A percentile compares a stretch with the other conserved stretches of the same genome.
Conservation (phyloP, 1,140 invertebrate genomes). For the Papilio aristodemus region DNA sequence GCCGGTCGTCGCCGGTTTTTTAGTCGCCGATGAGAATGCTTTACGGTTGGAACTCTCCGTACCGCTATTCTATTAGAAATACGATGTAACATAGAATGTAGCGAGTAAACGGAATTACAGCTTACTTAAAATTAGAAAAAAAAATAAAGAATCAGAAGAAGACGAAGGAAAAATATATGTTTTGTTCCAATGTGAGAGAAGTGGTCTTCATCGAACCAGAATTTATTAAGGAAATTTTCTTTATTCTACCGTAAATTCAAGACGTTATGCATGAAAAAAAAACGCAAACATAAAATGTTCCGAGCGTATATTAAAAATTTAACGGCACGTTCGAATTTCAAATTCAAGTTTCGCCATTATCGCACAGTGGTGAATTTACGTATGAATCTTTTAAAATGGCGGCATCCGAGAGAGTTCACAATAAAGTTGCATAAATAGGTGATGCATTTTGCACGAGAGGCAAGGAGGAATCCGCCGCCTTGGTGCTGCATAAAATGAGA, state of each 20-base stretch:
- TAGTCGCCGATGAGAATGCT: not conserved
- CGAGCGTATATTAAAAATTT: not conserved
- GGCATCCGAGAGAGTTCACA: conserved; percentile 24
- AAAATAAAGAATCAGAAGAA: no score
- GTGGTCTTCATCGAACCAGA: no score
- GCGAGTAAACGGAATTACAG: no score
- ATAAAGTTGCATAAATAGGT: conserved; percentile 29
- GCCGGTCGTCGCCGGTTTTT: conserved; percentile 15
- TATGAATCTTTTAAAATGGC: conserved; percentile 25
- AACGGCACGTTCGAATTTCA: conserved; percentile 5
- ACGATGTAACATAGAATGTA: not conserved
- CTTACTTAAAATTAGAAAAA: no score
- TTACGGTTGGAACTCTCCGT: not conserved
- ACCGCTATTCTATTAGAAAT: not conserved
- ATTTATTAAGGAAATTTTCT: no score
- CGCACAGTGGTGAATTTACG: conserved; percentile 1
- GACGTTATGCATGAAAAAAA: no score
- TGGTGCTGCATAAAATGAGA: conserved; percentile 19
- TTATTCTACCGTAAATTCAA: no score
- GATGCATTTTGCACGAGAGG: conserved; percentile 25
- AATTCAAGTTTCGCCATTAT: conserved; percentile 11
- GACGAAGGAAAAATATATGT: no score
- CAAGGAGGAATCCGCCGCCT: conserved; percentile 7
- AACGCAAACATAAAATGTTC: not conserved
- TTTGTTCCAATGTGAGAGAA: no score